Evolutionary conservation across 2,113 vertebrate species (phyloP).

Genomic region (Phyllostomus hastatus): DNA sequence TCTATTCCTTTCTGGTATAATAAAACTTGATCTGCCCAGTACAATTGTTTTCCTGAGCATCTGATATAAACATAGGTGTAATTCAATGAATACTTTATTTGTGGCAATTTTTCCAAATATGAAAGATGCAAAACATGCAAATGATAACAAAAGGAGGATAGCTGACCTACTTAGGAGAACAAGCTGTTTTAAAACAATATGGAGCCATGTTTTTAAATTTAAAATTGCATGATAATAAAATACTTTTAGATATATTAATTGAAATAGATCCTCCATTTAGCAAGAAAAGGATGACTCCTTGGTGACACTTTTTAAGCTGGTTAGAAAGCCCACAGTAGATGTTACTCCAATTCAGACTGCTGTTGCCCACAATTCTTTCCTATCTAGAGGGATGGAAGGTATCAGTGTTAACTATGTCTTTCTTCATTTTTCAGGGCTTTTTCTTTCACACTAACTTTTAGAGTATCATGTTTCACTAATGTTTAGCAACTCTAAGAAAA

Average conservation of each 20-base stretch:
- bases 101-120: not conserved
- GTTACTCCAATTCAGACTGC: not conserved
- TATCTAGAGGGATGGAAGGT: not conserved
- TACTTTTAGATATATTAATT: not conserved
- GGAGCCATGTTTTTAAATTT: not conserved
- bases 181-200: not conserved
- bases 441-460: not conserved
- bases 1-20: not conserved
- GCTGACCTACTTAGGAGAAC: constrained; percentile 61
- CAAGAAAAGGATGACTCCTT: not conserved
- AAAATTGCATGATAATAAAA: not conserved
- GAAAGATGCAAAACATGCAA: not conserved
- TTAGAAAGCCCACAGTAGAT: not conserved
- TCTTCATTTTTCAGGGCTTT: not conserved
- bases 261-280: not conserved
- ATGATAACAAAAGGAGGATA: constrained; percentile 9
- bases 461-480: not conserved
- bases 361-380: not conserved
- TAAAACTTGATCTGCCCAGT: not conserved
- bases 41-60: not conserved
- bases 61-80: not conserved
- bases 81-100: not conserved
- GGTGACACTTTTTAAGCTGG: not conserved
- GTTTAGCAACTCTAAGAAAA: not conserved
- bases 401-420: not conserved